These are phyloP conservation scores for Drosophila infuscata DNA, from an alignment of 2,888 invertebrate species.

Conservation along the genomic window DNA sequence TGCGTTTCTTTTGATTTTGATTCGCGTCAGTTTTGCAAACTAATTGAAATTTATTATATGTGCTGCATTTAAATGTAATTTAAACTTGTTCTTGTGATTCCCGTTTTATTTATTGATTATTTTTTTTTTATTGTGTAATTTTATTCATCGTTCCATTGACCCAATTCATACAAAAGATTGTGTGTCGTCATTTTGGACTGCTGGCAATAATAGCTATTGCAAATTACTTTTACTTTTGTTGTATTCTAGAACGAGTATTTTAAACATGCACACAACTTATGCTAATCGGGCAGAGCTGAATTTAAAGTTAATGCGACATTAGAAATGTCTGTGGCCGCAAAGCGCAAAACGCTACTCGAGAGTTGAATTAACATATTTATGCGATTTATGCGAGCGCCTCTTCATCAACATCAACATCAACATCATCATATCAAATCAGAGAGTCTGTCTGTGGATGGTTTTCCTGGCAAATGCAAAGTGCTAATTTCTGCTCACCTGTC, in stretches of 20 bases:
- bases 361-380: slow-evolving; percentile 76
- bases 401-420: slow-evolving; percentile 63
- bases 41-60: slow-evolving; percentile 29
- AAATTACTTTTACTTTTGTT: slow-evolving; percentile 51
- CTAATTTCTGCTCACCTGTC: slow-evolving; percentile 68
- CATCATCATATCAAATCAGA: slow-evolving; percentile 63
- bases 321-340: slow-evolving; percentile 38
- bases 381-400: slow-evolving; percentile 77
- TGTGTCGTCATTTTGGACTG: slow-evolving; percentile 13
- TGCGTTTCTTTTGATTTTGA: slow-evolving; percentile 29
- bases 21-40: slow-evolving; percentile 6
- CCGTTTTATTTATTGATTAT: slow-evolving; percentile 1
- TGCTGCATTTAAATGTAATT: slow-evolving; percentile 22
- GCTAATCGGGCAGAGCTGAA: slow-evolving; percentile 61
- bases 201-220: slow-evolving; percentile 19
- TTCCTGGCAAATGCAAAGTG: slow-evolving; percentile 65
- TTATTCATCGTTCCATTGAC: slow-evolving; percentile 64
- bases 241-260: slow-evolving; percentile 47
- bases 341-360: slow-evolving; percentile 47
- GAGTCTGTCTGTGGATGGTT: slow-evolving; percentile 27
- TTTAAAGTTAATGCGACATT: slow-evolving; percentile 62
- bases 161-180: slow-evolving; percentile 44
- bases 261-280: slow-evolving; percentile 56
- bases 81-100: slow-evolving; percentile 20
- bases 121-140: slow-evolving; percentile 17